phyloP scores from a whole-genome alignment of 2,888 invertebrate species.

The Caenorhabditis macrosperma region DNA sequence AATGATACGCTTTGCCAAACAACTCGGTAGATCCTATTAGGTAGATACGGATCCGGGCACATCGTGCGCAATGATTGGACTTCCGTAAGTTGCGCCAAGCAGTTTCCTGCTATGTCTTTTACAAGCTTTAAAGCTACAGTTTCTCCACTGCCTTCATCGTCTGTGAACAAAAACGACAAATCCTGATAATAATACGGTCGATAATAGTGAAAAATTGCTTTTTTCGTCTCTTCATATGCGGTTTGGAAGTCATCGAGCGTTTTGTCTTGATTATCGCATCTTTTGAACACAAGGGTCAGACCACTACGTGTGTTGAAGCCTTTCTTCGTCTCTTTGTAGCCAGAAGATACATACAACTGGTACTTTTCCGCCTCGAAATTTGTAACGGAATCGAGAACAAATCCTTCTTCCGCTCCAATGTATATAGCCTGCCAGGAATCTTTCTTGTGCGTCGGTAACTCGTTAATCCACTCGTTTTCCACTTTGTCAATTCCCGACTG shows the following conservation, averaged over 20 bases:
- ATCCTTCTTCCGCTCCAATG: slow-evolving; percentile 68
- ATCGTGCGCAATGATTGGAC: slow-evolving; percentile 62
- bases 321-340: slow-evolving; percentile 71
- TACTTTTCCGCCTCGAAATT: slow-evolving; percentile 38
- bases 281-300: slow-evolving; percentile 64
- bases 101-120: slow-evolving; percentile 45
- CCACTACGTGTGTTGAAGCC: slow-evolving; percentile 73
- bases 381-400: slow-evolving; percentile 45
- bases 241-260: slow-evolving; percentile 11
- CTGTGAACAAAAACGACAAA: slow-evolving; percentile 72
- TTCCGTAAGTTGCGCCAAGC: slow-evolving; percentile 63
- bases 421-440: slow-evolving; percentile 77
- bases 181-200: slow-evolving; percentile 70
- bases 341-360: slow-evolving; percentile 66
- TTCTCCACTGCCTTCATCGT: slow-evolving; percentile 38
- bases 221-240: background rate
- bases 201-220: slow-evolving; percentile 53
- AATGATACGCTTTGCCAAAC: slow-evolving; percentile 68
- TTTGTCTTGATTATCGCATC: slow-evolving; percentile 20
- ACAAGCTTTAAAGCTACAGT: slow-evolving; percentile 43
- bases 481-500: slow-evolving; percentile 71
- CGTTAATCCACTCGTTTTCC: background rate
- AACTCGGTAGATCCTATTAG: slow-evolving; percentile 76
- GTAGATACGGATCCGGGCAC: slow-evolving; percentile 66
- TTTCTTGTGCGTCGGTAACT: slow-evolving; percentile 64